phyloP scores from a whole-genome alignment of 1,140 invertebrate genomes.

The Zaprionus nigranus region DNA sequence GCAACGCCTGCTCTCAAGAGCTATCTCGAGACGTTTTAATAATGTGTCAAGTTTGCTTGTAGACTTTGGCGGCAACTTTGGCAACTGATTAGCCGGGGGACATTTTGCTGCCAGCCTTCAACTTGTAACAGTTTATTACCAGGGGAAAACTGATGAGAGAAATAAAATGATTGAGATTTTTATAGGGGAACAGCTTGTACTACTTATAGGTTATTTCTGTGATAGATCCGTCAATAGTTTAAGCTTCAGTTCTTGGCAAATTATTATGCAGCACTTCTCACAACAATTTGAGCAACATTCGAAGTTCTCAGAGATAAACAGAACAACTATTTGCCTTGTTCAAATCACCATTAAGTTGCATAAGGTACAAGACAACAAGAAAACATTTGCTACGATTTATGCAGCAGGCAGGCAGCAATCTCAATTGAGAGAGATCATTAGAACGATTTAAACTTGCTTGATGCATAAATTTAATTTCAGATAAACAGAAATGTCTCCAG shows the following conservation, averaged over 20 bases:
- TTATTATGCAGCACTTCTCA: not conserved
- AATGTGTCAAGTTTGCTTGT: slow-evolving; percentile 58
- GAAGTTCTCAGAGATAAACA: not conserved
- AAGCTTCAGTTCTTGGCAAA: not conserved
- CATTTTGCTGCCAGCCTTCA: slow-evolving; percentile 32
- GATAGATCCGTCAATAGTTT: not conserved
- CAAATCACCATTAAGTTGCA: slow-evolving; percentile 5
- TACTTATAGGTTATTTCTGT: not conserved
- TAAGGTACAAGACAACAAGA: slow-evolving; percentile 13
- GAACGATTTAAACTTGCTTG: slow-evolving; percentile 29
- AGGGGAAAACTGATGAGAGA: not conserved
- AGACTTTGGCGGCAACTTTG: slow-evolving; percentile 37
- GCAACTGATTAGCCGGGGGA: slow-evolving; percentile 50
- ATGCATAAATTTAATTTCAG: slow-evolving; percentile 53
- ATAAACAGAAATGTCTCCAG: slow-evolving; percentile 41
- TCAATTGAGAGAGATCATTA: not conserved
- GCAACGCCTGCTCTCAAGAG: slow-evolving; percentile 26
- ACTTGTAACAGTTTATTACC: not conserved
- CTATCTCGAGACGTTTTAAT: slow-evolving; percentile 53
- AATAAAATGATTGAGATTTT: not conserved
- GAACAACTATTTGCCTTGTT: slow-evolving; percentile 11
- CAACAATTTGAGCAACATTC: not conserved
- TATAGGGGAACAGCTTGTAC: not conserved
- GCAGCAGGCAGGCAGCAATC: not conserved
- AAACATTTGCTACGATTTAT: slow-evolving; percentile 4